These are phyloP conservation scores for Drosophila auraria DNA, from an alignment of 1,140 invertebrate genomes.

Conservation along the genomic window DNA sequence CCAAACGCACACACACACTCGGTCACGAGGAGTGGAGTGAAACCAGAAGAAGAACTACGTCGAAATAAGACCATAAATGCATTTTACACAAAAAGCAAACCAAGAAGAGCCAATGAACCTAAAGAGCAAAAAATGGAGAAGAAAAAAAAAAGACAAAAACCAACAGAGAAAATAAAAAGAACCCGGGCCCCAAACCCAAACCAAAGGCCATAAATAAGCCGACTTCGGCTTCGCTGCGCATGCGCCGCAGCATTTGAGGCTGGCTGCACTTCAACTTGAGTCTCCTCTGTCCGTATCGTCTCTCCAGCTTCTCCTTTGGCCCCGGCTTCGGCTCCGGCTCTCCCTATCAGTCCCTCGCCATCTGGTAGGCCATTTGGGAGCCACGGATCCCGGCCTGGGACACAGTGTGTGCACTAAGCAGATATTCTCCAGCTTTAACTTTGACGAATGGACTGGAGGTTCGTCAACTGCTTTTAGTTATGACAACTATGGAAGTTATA, in stretches of 20 bases:
- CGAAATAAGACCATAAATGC: slow-evolving; percentile 74
- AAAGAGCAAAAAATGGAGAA: slow-evolving; percentile 52
- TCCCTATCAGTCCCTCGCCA: slow-evolving; percentile 19
- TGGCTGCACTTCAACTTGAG: slow-evolving; percentile 77
- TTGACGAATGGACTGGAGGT: background rate
- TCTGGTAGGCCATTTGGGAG: slow-evolving; percentile 41
- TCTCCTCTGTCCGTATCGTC: slow-evolving; percentile 30
- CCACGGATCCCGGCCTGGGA: background rate
- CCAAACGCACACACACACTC: slow-evolving; percentile 30
- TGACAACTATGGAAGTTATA: background rate
- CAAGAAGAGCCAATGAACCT: slow-evolving; percentile 79
- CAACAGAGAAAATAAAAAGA: slow-evolving; percentile 29
- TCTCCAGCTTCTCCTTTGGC: slow-evolving; percentile 15
- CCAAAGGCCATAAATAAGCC: slow-evolving; percentile 80
- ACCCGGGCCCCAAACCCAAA: slow-evolving; percentile 43
- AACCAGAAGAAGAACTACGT: slow-evolving; percentile 26
- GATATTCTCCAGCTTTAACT: background rate
- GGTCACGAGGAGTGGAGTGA: slow-evolving; percentile 6
- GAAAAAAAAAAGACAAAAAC: slow-evolving; percentile 17
- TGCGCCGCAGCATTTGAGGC: slow-evolving; percentile 69
- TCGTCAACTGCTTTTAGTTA: background rate
- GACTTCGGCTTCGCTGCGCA: slow-evolving; percentile 58
- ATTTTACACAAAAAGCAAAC: slow-evolving; percentile 68
- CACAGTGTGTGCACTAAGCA: background rate
- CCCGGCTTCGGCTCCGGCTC: background rate